These are phyloP conservation scores for Ladona fulva DNA, from an alignment of 1,140 invertebrate genomes.

Conservation along the genomic window DNA sequence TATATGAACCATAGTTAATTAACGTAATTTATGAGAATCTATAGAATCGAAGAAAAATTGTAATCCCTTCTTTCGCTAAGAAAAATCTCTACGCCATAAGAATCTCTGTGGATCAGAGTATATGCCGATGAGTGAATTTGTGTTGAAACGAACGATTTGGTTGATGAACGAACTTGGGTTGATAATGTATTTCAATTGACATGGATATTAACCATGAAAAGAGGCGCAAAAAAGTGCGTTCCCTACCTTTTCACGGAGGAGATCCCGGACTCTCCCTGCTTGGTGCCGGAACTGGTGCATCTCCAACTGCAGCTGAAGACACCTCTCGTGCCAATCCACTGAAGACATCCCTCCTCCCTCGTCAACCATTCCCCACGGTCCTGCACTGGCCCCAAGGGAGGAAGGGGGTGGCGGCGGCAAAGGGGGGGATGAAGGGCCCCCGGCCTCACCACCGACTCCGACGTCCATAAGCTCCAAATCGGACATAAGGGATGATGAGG, in stretches of 20 bases:
- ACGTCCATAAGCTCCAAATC: conserved; percentile 22
- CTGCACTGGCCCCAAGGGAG: conserved; percentile 25
- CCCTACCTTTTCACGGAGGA: conserved; percentile 76
- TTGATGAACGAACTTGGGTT: too few relatives aligned
- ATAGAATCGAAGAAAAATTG: too few relatives aligned
- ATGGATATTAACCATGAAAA: too few relatives aligned
- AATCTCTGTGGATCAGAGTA: too few relatives aligned
- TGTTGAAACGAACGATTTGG: too few relatives aligned
- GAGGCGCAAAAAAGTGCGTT: too few relatives aligned
- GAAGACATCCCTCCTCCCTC: conserved; percentile 33
- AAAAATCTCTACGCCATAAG: too few relatives aligned
- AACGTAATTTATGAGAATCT: too few relatives aligned
- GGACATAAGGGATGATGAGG: conserved; percentile 35
- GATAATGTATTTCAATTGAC: too few relatives aligned
- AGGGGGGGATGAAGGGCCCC: conserved; percentile 31
- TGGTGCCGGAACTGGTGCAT: conserved; percentile 71
- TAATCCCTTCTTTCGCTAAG: too few relatives aligned
- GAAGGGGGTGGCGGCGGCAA: conserved; percentile 22
- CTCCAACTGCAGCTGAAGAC: conserved; percentile 70
- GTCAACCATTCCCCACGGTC: conserved; percentile 27
- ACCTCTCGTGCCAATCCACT: conserved; percentile 74
- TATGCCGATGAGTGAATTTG: too few relatives aligned
- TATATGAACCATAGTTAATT: too few relatives aligned
- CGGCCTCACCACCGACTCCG: conserved; percentile 21
- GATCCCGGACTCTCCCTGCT: conserved; percentile 71